Evolutionary conservation across 2,113 vertebrate genomes (phyloP).

Genomic region (Salvelinus fontinalis): DNA sequence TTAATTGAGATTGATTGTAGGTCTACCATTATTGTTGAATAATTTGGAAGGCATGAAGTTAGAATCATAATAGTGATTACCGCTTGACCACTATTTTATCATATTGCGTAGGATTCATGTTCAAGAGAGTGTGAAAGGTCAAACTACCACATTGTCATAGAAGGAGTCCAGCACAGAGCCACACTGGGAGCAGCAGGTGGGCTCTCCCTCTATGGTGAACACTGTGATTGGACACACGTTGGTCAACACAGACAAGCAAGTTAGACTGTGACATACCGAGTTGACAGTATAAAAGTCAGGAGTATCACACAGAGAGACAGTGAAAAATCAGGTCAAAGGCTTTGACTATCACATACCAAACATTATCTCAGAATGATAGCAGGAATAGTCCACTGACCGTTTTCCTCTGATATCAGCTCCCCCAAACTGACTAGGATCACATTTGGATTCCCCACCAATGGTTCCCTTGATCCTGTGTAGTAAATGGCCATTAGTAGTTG

Average conservation of each 20-base stretch:
- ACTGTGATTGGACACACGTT: conserved; percentile 49
- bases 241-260: conserved; percentile 14
- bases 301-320: not conserved
- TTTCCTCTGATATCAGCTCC: conserved; percentile 62
- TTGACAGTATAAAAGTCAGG: too few relatives aligned
- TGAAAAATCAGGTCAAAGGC: not conserved
- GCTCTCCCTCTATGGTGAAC: conserved; percentile 38
- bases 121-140: not conserved
- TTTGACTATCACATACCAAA: not conserved
- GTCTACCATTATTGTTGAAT: not conserved
- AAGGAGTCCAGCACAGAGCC: conserved; percentile 57
- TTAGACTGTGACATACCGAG: not conserved
- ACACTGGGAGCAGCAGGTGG: conserved; percentile 56
- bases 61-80: not conserved
- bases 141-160: conserved; percentile 61
- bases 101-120: not conserved
- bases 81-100: not conserved
- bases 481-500: not conserved
- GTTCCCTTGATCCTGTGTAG: conserved; percentile 19
- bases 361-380: not conserved
- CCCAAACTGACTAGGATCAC: conserved; percentile 71
- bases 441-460: conserved; percentile 70
- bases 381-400: conserved; percentile 36
- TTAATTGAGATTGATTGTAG: not conserved
- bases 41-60: not conserved